Evolutionary conservation across 1,140 invertebrate genomes (phyloP), one percentile per base, ranked within the genome.

Genomic region (Pseudobourletiella spinata): DNA sequence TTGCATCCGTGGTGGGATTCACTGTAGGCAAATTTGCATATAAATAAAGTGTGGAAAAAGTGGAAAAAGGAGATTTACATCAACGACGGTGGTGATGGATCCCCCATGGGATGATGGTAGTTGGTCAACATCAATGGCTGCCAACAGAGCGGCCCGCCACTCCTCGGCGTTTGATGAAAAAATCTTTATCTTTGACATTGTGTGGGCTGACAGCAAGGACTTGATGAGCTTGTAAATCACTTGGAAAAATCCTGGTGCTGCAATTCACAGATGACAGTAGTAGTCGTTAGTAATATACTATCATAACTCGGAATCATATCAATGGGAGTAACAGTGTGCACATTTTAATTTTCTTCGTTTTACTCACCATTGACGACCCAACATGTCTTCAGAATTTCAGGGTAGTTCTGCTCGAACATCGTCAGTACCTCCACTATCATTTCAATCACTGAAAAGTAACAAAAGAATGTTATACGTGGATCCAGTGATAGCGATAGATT

Each of bases 161-260:
- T 90, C 88, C 32, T 76, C 78, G 1, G 81, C 77, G 62, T 89
- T 86, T 1, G 80, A 75, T 72, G 89, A 88, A 70, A 84, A 84
- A 52, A 96, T 91, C 70, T 86, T 81, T 28, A 96, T 91, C 79
- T 96, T 96, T 3, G 85, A 85, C 67, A 89, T 79, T 30, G 91
- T 95, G 70, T 89, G 87, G 66, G 93, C 90, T 69, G 91, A 86
- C 68, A 95, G 81, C 65, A 95, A 88, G 66, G 87, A 91, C 71
- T 92, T 91, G 0, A 88, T 80, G 2, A 95, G 79, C 18, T 87
- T 85, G 74, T 89, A 96, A 0, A 88, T 85, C 42, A 95, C 78
- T 0, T 88, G 82, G 73, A 95, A 95, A 22, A 95, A 28, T 35
- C n/a, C 26, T 35, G 52, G 32, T 3, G 30, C 46, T 48, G 24